Evolutionary conservation across 1,140 invertebrate species (phyloP).

Genomic region (Trigoniulus corallinus): DNA sequence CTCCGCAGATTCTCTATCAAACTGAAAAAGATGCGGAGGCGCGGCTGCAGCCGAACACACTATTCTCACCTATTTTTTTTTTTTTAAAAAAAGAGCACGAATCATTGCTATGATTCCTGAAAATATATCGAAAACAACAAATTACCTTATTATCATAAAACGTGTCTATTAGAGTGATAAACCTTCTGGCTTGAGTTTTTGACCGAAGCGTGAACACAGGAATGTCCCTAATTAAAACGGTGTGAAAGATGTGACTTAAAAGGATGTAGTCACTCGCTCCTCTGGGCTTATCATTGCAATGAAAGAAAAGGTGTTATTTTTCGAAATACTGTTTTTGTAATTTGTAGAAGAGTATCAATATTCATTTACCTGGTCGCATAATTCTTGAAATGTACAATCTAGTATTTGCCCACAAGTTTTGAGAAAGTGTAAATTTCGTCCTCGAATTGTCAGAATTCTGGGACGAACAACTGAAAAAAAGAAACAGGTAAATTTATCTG

Average conservation of each 20-base stretch:
- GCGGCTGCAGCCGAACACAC: slow-evolving; percentile 61
- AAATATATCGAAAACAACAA: too few relatives aligned
- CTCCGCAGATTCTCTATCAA: slow-evolving; percentile 27
- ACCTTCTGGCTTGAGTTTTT: slow-evolving; percentile 73
- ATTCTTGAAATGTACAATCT: slow-evolving; percentile 74
- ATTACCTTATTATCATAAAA: slow-evolving; percentile 92
- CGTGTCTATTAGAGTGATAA: slow-evolving; percentile 94
- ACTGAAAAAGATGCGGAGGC: slow-evolving; percentile 54
- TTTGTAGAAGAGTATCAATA: background rate
- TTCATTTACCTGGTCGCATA: slow-evolving; percentile 61
- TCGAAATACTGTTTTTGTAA: background rate
- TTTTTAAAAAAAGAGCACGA: too few relatives aligned
- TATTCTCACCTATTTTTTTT: slow-evolving; percentile 53
- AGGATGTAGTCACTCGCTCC: slow-evolving; percentile 88
- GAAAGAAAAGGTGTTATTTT: slow-evolving; percentile 5
- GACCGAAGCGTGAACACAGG: slow-evolving; percentile 59
- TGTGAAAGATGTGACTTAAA: slow-evolving; percentile 83
- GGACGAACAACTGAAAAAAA: slow-evolving; percentile 47
- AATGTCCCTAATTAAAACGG: slow-evolving; percentile 77
- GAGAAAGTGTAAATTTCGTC: slow-evolving; percentile 69
- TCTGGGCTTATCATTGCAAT: slow-evolving; percentile 45
- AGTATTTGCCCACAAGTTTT: slow-evolving; percentile 84
- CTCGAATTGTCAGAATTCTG: slow-evolving; percentile 64
- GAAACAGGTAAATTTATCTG: too few relatives aligned
- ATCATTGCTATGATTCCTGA: too few relatives aligned